These are phyloP conservation scores for Polypedilum pembai DNA, from an alignment of 1,140 invertebrate species.

Conservation along the genomic window DNA sequence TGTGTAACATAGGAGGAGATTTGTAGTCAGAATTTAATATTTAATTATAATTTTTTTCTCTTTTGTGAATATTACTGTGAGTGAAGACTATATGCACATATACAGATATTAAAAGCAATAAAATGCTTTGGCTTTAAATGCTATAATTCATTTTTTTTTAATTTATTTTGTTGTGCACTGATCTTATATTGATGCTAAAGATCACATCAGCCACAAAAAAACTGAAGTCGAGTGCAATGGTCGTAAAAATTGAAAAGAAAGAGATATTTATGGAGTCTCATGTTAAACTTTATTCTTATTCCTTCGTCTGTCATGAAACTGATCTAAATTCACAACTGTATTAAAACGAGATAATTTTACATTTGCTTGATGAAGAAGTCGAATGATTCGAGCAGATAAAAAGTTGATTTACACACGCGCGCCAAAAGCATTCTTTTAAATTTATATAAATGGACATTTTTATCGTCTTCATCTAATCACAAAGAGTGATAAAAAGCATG, in stretches of 20 bases:
- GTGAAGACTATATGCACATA: not conserved
- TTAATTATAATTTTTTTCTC: not conserved
- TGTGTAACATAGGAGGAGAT: not conserved
- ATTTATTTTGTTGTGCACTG: slow-evolving; percentile 21
- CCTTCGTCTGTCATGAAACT: not conserved
- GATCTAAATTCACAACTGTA: not conserved
- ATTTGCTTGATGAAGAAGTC: not conserved
- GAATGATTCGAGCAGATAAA: not conserved
- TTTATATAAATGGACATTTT: not conserved
- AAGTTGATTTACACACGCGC: slow-evolving; percentile 16
- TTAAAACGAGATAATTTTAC: not conserved
- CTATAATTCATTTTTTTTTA: slow-evolving; percentile 27
- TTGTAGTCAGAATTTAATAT: no score
- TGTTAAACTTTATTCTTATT: not conserved
- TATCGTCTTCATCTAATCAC: slow-evolving; percentile 11
- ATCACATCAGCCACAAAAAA: slow-evolving; percentile 11
- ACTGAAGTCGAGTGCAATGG: not conserved
- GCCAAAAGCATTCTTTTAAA: not conserved
- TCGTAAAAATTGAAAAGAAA: not conserved
- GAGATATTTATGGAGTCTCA: slow-evolving; percentile 5
- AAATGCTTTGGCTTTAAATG: slow-evolving; percentile 21
- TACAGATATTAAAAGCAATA: not conserved
- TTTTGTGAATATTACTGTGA: slow-evolving; percentile 4
- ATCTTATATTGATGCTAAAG: not conserved
- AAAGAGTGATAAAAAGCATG: not conserved